Evolutionary conservation across 2,797 vertebrate genomes (phyloP), one percentile per base, ranked within the genome.

Genomic region (Manis javanica): DNA sequence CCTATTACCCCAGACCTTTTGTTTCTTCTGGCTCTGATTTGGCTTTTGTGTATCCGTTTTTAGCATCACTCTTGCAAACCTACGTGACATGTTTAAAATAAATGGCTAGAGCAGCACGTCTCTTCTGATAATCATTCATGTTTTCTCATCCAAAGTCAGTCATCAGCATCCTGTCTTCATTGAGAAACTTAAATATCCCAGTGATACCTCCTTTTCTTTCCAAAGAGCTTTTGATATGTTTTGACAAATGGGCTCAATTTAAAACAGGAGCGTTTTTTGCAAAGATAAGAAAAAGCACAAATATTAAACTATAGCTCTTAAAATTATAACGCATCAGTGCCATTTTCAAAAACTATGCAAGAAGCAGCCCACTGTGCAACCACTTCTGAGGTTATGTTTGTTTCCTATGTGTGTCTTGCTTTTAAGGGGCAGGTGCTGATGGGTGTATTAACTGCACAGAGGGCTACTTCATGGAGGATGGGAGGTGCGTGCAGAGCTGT

Each of bases 401-500:
- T 87, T 37, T 94, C 96, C 46, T 72, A 87, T 93, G 49, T 98
- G 61, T 96, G n/a, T 97, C 85, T 98, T 95, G 6, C 87, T 90
- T 96, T 96, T 87, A 98, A 99, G 99, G 99, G 90, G 99, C 99
- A 49, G 99, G 99, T 46, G 98, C 99, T 91, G 99, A 99, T 95
- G 99, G 99, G 0, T 99, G 99, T 97, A 99, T 98, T 64, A 99
- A 99, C 97, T 99, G 99, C 97, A 99, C 99, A 4, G 99, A 99
- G 4, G 98, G 99, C 83, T 99, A 99, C 98, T 98, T 99, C 91
- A 99, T 99, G 97, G 99, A 99, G 98, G 99, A 99, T 78, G 99
- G 99, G 98, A 98, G 99, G 75, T 99, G 99, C 90, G 99, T 99
- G 87, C 98, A 98, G 23, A 99, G 98, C 81, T 99, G 99, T 97